phyloP scores from a whole-genome alignment of 2,797 vertebrate genomes.

The Nyctalus aviator region DNA sequence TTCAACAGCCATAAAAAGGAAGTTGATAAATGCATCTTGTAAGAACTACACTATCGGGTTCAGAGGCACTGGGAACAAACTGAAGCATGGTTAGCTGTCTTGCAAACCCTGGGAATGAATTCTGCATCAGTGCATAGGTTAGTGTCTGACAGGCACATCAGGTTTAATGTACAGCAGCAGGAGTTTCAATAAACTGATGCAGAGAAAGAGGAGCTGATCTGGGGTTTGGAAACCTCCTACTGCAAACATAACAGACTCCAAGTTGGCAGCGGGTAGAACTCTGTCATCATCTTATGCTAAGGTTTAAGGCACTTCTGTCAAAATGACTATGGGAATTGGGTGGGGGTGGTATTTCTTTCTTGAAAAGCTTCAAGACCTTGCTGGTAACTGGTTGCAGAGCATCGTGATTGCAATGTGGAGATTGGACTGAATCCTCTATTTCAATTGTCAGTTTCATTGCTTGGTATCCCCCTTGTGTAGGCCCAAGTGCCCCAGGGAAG shows the following conservation, averaged over 20 bases:
- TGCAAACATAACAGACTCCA: background rate
- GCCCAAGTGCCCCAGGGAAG: background rate
- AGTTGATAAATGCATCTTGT: conserved; percentile 55
- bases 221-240: background rate
- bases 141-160: conserved; percentile 25
- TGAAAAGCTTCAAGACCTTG: conserved; percentile 22
- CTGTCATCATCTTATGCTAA: conserved; percentile 14
- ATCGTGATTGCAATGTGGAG: background rate
- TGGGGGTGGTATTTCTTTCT: background rate
- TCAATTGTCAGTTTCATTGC: background rate
- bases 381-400: background rate
- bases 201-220: conserved; percentile 48
- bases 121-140: background rate
- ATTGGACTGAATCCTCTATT: background rate
- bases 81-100: background rate
- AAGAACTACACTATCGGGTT: conserved; percentile 52
- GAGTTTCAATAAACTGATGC: conserved; percentile 33
- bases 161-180: background rate
- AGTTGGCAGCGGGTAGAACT: background rate
- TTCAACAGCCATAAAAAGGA: conserved; percentile 40
- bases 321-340: background rate
- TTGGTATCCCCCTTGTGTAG: background rate
- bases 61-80: conserved; percentile 41
- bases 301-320: background rate
- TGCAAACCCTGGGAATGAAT: background rate